phyloP scores from a whole-genome alignment of 2,888 invertebrate species.

The Drosophila setosimentum region DNA sequence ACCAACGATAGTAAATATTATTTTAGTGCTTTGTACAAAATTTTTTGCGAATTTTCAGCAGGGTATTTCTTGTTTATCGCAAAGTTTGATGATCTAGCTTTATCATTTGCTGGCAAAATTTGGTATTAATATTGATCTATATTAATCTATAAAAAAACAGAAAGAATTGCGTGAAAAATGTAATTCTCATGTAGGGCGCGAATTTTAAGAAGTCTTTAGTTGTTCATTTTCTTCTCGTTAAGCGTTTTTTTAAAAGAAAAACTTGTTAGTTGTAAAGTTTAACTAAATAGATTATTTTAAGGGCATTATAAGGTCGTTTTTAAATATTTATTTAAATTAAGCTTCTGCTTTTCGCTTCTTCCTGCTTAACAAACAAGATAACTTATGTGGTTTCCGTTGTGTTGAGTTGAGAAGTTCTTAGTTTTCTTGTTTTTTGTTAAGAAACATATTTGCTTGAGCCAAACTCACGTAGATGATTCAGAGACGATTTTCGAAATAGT shows the following conservation, averaged over 20 bases:
- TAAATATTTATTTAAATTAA: background rate
- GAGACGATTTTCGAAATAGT: constrained; percentile 18
- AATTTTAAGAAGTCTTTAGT: background rate
- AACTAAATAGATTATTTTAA: background rate
- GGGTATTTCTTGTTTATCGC: background rate
- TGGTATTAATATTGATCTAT: background rate
- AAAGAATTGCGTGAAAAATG: background rate
- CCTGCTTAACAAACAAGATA: constrained; percentile 13
- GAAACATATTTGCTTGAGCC: constrained; percentile 25
- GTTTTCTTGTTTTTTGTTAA: background rate
- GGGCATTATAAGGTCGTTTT: background rate
- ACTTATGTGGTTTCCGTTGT: constrained; percentile 26
- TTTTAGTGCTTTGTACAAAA: background rate
- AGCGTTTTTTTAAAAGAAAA: background rate
- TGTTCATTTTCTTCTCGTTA: background rate
- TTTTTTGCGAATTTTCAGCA: background rate
- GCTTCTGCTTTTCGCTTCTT: constrained; percentile 1
- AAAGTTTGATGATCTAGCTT: background rate
- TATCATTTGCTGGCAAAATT: background rate
- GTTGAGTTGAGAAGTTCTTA: background rate
- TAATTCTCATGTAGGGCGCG: background rate
- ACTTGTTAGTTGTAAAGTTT: background rate
- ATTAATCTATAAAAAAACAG: too few species aligned
- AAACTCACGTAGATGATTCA: constrained; percentile 61
- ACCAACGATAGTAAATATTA: constrained; percentile 1